Evolutionary conservation across 2,888 invertebrate species (phyloP).

Genomic region (Noctua janthe): DNA sequence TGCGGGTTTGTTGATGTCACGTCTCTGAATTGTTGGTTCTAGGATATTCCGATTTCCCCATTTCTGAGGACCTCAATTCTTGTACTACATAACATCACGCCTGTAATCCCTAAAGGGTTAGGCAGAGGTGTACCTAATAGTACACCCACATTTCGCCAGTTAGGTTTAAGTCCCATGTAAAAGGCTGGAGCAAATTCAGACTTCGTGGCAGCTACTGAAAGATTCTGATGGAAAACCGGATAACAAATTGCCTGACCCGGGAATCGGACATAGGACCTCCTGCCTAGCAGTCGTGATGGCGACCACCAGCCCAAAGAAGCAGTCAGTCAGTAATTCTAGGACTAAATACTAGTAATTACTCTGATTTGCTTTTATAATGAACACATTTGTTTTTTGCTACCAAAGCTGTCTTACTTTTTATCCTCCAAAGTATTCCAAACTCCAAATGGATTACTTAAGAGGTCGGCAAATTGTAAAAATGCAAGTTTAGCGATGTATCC

Average conservation of each 20-base stretch:
- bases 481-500: constrained; percentile 52
- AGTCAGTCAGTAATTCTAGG: too few species aligned
- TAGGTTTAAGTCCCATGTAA: neutral
- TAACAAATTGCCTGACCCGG: neutral
- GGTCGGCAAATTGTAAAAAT: constrained; percentile 61
- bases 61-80: too few species aligned
- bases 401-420: neutral
- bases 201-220: neutral
- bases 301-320: too few species aligned
- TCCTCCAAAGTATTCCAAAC: neutral
- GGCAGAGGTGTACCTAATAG: too few species aligned
- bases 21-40: neutral
- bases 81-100: too few species aligned
- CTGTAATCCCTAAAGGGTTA: too few species aligned
- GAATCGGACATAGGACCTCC: neutral
- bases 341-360: neutral
- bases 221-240: neutral
- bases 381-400: neutral
- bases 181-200: neutral
- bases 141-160: neutral
- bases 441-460: constrained; percentile 23
- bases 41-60: neutral
- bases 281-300: neutral
- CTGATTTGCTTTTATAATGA: neutral
- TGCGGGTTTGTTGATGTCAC: too few species aligned